phyloP scores from a whole-genome alignment of 2,113 vertebrate species.

The Nothocercus nigrocapillus region DNA sequence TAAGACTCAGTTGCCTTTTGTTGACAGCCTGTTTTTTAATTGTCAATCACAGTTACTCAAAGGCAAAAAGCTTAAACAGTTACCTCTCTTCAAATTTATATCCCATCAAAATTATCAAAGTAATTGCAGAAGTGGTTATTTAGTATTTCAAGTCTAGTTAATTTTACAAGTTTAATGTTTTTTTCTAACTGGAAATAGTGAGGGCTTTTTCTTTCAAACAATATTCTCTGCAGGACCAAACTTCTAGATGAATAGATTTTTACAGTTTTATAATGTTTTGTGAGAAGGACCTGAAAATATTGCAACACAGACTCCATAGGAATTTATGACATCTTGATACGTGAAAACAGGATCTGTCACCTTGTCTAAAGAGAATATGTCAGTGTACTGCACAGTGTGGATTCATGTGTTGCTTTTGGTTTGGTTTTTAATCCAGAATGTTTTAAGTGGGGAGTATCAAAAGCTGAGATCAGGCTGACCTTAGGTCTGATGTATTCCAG shows the following conservation, averaged over 20 bases:
- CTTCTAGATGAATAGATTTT: not conserved
- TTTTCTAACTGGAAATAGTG: not conserved
- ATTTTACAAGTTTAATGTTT: not conserved
- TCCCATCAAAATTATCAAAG: slow-evolving; percentile 4
- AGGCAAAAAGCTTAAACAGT: not conserved
- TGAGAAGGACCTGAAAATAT: not conserved
- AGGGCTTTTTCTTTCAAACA: accelerated
- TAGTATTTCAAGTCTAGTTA: not conserved
- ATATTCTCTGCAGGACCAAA: not conserved
- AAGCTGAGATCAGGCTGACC: not conserved
- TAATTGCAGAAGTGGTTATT: not conserved
- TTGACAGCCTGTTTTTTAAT: slow-evolving; percentile 49
- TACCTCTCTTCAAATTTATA: slow-evolving; percentile 18
- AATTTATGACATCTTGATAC: not conserved
- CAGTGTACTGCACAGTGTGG: not conserved
- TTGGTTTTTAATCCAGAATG: not conserved
- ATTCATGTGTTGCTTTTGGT: not conserved
- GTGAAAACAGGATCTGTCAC: not conserved
- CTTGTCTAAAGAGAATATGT: not conserved
- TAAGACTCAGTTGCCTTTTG: slow-evolving; percentile 20
- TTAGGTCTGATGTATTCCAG: not conserved
- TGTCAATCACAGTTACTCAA: slow-evolving; percentile 27
- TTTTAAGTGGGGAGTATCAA: not conserved
- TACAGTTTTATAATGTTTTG: not conserved
- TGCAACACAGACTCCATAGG: not conserved